These are phyloP conservation scores for Phalacrocorax pelagicus DNA, from an alignment of 2,113 vertebrate genomes.

Conservation along the genomic window DNA sequence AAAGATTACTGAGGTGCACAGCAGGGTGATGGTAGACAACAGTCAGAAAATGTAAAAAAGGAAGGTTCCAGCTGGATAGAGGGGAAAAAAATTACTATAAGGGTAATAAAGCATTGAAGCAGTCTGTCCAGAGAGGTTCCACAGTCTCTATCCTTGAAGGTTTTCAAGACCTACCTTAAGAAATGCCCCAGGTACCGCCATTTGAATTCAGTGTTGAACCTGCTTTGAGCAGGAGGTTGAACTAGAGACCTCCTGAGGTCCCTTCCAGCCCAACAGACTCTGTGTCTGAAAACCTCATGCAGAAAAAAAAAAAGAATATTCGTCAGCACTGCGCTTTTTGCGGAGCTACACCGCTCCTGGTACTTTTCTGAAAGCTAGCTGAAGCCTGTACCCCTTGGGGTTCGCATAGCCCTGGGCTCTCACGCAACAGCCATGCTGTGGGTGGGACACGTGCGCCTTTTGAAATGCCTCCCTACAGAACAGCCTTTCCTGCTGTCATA, in stretches of 20 bases:
- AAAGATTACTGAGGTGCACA: background rate
- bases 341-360: background rate
- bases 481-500: background rate
- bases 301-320: background rate
- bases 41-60: background rate
- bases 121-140: background rate
- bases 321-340: background rate
- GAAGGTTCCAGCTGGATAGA: background rate
- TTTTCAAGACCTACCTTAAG: background rate
- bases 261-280: background rate
- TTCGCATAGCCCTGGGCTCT: background rate
- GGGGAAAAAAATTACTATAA: background rate
- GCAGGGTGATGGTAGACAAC: background rate
- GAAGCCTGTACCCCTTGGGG: background rate
- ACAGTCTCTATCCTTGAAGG: background rate
- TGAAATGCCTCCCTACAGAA: background rate
- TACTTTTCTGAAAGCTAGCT: background rate
- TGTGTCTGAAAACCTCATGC: background rate
- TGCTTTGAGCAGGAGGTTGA: background rate
- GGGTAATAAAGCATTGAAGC: background rate
- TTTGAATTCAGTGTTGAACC: background rate
- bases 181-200: background rate
- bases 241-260: background rate
- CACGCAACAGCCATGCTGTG: background rate
- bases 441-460: background rate